Percentiles rank a stretch among this genome's conserved stretches.
phyloP scores from a whole-genome alignment of 2,797 vertebrate genomes.

The Sylvilagus floridanus region DNA sequence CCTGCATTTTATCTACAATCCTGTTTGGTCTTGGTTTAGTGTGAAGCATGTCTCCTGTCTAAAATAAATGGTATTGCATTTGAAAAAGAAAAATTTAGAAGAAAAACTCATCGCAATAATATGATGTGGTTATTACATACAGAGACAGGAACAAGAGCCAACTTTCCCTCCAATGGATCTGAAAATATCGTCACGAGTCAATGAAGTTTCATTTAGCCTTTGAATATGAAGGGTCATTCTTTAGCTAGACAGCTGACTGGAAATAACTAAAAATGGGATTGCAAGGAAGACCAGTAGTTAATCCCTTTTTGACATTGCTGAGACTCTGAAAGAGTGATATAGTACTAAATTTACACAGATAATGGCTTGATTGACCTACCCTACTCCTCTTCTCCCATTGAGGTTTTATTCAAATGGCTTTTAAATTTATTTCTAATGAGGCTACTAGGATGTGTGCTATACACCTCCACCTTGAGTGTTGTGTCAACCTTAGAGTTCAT shows the following conservation, averaged over 20 bases:
- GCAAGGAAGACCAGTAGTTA: conserved; percentile 52
- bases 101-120: conserved; percentile 59
- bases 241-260: conserved; percentile 71
- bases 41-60: not conserved
- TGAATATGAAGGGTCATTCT: conserved; percentile 65
- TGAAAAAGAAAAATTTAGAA: conserved; percentile 37
- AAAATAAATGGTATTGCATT: conserved; percentile 35
- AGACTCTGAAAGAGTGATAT: conserved; percentile 75
- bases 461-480: conserved; percentile 59
- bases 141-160: conserved; percentile 48
- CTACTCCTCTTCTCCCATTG: conserved; percentile 66
- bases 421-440: conserved; percentile 72
- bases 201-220: conserved; percentile 77
- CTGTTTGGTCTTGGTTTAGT: conserved; percentile 31
- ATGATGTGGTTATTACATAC: conserved; percentile 47
- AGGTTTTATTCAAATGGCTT: conserved; percentile 75
- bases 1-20: conserved; percentile 1
- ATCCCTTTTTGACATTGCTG: conserved; percentile 65
- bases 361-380: conserved; percentile 78
- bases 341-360: conserved; percentile 77
- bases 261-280: conserved; percentile 79
- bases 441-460: conserved; percentile 25
- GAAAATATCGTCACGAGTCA: conserved; percentile 69
- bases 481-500: conserved; percentile 67
- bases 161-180: conserved; percentile 26